phyloP scores from a whole-genome alignment of 2,113 vertebrate genomes.

The Calidris pygmaea region DNA sequence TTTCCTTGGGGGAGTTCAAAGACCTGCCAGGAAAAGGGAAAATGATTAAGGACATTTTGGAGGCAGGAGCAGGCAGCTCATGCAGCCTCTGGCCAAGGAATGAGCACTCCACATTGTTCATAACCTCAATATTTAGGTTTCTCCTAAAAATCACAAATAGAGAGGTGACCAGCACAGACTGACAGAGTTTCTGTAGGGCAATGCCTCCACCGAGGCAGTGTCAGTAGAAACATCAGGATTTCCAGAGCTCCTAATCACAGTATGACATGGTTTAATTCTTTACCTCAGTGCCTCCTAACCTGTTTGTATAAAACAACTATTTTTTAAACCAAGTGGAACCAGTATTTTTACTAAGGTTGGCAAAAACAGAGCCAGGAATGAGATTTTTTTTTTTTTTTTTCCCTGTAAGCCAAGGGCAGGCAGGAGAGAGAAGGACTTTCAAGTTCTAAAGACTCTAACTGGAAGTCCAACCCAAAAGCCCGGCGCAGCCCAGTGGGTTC shows the following conservation, averaged over 20 bases:
- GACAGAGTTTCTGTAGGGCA: neutral
- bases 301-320: neutral
- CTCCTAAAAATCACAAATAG: neutral
- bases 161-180: accelerated
- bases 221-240: neutral
- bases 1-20: neutral
- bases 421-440: neutral
- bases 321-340: neutral
- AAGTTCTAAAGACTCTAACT: neutral
- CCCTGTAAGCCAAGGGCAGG: neutral
- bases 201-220: accelerated
- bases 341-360: neutral
- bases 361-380: no score
- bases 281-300: neutral
- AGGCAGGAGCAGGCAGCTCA: neutral
- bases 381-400: no score
- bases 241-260: neutral
- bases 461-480: neutral
- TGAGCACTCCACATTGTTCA: accelerated
- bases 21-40: neutral
- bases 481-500: neutral
- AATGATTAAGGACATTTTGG: accelerated
- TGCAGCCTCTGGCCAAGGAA: accelerated
- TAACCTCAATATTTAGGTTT: neutral
- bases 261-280: accelerated